A percentile compares a stretch with the other conserved stretches of the same genome.
Conservation (phyloP, 92 coral and sea anemone species). For the Meandrina meandrites region DNA sequence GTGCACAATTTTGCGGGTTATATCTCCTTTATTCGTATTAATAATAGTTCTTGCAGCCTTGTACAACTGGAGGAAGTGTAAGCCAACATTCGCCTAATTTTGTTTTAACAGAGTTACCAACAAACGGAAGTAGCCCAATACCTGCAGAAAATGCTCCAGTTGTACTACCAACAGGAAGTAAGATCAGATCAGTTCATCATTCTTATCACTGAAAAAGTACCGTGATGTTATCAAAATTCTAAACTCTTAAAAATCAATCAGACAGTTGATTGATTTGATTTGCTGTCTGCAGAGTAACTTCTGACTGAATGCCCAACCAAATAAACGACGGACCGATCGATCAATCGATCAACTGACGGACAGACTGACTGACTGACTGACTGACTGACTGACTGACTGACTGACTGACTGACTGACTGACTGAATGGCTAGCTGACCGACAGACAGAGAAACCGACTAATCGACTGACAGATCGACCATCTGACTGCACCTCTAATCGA, state of each 20-base stretch:
- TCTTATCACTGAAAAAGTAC: not conserved
- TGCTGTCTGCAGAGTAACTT: not conserved
- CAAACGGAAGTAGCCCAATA: not conserved
- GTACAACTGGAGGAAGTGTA: not conserved
- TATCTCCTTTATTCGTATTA: too few species aligned
- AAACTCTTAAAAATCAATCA: not conserved
- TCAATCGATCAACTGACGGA: not conserved
- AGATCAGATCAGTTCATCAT: not conserved
- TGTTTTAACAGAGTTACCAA: not conserved
- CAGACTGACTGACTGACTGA: not conserved
- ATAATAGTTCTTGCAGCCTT: not conserved
- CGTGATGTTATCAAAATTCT: too few species aligned
- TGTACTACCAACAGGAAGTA: conserved; percentile 18
- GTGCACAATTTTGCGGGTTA: too few species aligned
- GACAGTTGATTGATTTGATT: too few species aligned
- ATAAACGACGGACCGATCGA: not conserved
- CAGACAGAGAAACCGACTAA: too few species aligned
- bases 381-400: not conserved
- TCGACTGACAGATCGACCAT: too few species aligned
- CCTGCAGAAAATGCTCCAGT: not conserved
- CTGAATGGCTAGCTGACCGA: too few species aligned
- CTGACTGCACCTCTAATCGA: too few species aligned
- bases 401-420: not conserved
- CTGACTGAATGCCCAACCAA: not conserved
- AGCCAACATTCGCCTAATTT: not conserved